These are phyloP conservation scores for Emydocephalus ijimae DNA, from an alignment of 2,113 vertebrate genomes.

Conservation along the genomic window DNA sequence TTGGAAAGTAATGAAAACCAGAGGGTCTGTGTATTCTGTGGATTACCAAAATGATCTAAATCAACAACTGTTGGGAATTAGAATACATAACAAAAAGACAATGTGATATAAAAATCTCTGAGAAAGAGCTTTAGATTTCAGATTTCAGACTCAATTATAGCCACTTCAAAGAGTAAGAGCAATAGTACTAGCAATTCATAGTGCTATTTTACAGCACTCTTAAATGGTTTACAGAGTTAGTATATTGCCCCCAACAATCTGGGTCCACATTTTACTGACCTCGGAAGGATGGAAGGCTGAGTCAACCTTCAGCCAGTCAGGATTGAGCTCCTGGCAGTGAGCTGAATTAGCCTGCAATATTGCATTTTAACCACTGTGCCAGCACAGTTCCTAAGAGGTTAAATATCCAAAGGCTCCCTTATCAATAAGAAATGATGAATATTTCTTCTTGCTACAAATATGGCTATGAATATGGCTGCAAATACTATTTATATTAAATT, in stretches of 20 bases:
- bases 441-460: background rate
- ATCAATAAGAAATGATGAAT: background rate
- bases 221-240: too few species aligned
- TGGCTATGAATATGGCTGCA: background rate
- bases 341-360: too few species aligned
- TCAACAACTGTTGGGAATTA: background rate
- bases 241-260: too few species aligned
- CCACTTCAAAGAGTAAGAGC: background rate
- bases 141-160: background rate
- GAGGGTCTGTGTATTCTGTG: background rate
- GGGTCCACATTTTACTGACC: too few species aligned
- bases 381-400: background rate
- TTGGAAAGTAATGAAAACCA: background rate
- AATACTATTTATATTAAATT: background rate
- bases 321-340: too few species aligned
- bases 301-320: too few species aligned
- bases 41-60: background rate
- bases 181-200: too few species aligned
- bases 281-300: too few species aligned
- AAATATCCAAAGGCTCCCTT: background rate
- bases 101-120: background rate
- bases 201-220: too few species aligned
- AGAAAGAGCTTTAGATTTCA: background rate
- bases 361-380: too few species aligned
- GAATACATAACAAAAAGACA: background rate